Evolutionary conservation across 2,113 vertebrate species (phyloP).

Genomic region (Petaurus breviceps): DNA sequence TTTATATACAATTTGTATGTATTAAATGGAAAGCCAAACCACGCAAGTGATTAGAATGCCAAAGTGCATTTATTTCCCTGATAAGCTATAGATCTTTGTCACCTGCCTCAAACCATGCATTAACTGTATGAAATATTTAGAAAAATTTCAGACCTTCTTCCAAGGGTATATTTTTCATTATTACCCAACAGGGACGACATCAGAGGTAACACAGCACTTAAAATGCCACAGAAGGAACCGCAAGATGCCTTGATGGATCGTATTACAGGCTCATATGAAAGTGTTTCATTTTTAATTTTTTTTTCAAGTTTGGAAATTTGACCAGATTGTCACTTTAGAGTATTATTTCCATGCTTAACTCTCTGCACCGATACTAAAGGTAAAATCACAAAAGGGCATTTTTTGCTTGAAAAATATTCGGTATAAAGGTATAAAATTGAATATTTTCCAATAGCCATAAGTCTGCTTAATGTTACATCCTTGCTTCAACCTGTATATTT

Average conservation of each 20-base stretch:
- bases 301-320: slow-evolving; percentile 57
- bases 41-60: slow-evolving; percentile 47
- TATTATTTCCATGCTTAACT: neutral
- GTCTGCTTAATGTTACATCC: neutral
- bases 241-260: slow-evolving; percentile 74
- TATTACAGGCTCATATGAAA: slow-evolving; percentile 73
- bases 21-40: slow-evolving; percentile 53
- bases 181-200: slow-evolving; percentile 82
- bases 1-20: slow-evolving; percentile 5
- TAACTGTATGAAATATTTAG: slow-evolving; percentile 49
- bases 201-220: slow-evolving; percentile 83
- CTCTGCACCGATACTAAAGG: neutral
- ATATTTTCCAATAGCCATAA: slow-evolving; percentile 47
- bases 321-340: slow-evolving; percentile 22
- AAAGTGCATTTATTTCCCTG: slow-evolving; percentile 31
- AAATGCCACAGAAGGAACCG: slow-evolving; percentile 81
- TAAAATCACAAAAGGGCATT: neutral
- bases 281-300: slow-evolving; percentile 1
- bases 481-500: slow-evolving; percentile 4
- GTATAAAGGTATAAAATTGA: slow-evolving; percentile 26
- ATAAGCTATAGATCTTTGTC: slow-evolving; percentile 41
- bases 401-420: slow-evolving; percentile 30
- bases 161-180: slow-evolving; percentile 80
- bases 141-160: slow-evolving; percentile 65
- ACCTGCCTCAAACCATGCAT: slow-evolving; percentile 54